A percentile compares a stretch with the other conserved stretches of the same genome.
Evolutionary conservation across 2,113 vertebrate species (phyloP).

Genomic region (Oncorhynchus mykiss): DNA sequence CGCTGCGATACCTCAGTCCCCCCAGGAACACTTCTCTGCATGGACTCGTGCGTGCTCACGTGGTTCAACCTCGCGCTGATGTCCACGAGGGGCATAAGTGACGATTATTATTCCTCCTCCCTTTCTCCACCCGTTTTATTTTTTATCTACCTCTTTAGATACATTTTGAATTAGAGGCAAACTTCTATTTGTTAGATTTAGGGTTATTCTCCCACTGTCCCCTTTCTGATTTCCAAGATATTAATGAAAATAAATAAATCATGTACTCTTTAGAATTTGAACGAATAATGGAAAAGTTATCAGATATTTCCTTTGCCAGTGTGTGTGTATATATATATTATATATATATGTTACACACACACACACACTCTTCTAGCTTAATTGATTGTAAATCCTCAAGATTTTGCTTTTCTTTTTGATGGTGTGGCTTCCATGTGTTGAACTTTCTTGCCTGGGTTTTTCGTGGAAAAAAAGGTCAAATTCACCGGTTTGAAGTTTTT

Average conservation of each 20-base stretch:
- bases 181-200: conserved; percentile 83
- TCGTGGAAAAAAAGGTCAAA: conserved; percentile 64
- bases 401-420: conserved; percentile 81
- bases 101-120: conserved; percentile 75
- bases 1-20: conserved; percentile 85
- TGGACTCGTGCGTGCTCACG: conserved; percentile 71
- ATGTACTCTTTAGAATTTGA: conserved; percentile 84
- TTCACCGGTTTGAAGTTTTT: conserved; percentile 71
- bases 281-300: conserved; percentile 69
- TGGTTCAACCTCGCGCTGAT: conserved; percentile 79
- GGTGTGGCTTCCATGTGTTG: conserved; percentile 84
- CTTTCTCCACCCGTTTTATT: conserved; percentile 75
- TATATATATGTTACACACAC: too few relatives aligned
- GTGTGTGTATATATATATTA: conserved; percentile 30
- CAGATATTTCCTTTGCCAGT: conserved; percentile 79
- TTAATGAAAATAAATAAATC: conserved; percentile 72
- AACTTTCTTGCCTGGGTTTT: conserved; percentile 80
- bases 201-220: conserved; percentile 69
- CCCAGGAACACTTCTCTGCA: conserved; percentile 76
- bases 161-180: conserved; percentile 90
- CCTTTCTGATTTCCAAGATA: conserved; percentile 37
- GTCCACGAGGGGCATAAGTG: conserved; percentile 84
- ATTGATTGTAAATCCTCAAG: conserved; percentile 78
- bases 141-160: conserved; percentile 95
- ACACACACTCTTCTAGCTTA: conserved; percentile 79